phyloP scores from a whole-genome alignment of 2,888 invertebrate genomes.

The Dryobotodes eremita region DNA sequence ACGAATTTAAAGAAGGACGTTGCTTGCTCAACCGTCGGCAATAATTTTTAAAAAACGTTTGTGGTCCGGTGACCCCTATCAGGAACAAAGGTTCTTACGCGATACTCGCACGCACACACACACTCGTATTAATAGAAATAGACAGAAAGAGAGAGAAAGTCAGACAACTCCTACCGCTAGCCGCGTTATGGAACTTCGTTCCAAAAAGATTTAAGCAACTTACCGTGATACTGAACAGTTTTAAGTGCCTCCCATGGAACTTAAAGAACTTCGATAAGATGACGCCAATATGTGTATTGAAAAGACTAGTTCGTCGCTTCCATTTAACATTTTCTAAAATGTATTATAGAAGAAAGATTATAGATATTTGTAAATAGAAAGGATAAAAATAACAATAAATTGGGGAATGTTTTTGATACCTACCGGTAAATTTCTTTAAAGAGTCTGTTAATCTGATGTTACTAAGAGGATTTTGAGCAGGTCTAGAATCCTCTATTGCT shows the following conservation, averaged over 20 bases:
- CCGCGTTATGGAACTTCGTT: neutral
- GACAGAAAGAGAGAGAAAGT: neutral
- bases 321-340: constrained; percentile 73
- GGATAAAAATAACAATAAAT: neutral
- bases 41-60: neutral
- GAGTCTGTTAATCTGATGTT: constrained; percentile 63
- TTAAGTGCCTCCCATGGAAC: constrained; percentile 76
- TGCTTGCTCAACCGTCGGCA: neutral
- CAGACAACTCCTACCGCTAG: neutral
- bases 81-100: neutral
- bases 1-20: neutral
- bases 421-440: constrained; percentile 72
- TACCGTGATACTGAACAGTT: constrained; percentile 77
- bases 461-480: constrained; percentile 27
- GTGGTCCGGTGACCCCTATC: neutral
- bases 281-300: constrained; percentile 67
- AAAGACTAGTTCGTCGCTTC: constrained; percentile 63
- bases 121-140: neutral
- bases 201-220: neutral
- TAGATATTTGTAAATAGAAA: neutral
- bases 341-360: neutral
- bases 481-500: constrained; percentile 75
- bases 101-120: neutral
- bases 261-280: constrained; percentile 78
- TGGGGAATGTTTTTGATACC: neutral